Evolutionary conservation across 2,888 invertebrate genomes (phyloP), one percentile per base, ranked within the genome.

Genomic region (Acleris laterana): DNA sequence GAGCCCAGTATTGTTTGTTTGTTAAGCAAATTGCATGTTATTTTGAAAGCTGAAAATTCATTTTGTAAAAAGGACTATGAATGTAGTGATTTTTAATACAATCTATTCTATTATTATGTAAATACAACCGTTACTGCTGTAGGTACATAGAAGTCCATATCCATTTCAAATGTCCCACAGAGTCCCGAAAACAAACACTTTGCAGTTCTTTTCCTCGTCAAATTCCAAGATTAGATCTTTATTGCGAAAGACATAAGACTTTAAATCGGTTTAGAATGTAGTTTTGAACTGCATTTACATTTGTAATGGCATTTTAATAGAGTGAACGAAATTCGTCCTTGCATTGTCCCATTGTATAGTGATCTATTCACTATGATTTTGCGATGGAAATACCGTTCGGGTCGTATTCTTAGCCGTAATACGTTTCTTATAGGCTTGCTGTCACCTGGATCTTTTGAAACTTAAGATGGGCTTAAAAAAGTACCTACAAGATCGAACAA

Each of bases 241-340:
- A 55, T 5, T 7, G 16, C 1, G 3, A 44, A 13, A 17, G 38
- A 16, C 9, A 51, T 65, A 65, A 61, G 66, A 38, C 25, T 19
- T 46, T 3, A 16, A 51, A 13, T 28, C 32, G 20, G 38, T 59
- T 56, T 58, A 28, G 67, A 62, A 68, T 65, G 63, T 65, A 55
- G 4, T 19, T 59, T 49, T 52, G 20, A 57, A 53, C 46, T 19
- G 57, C 59, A 71, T 56, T 75, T 73, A 71, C 72, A 71, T 64
- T 68, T 69, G 79, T 88, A 89, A 90, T 88, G 85, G 87, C 81
- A 74, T 84, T 90, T 90, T 90, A 90, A 90, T 90, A 83, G 81
- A 84, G 84, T 82, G 87, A 84, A 85, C 84, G 82, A 87, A 88
- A 88, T 82, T 83, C 88, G 89, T 88, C 91, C 91, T 90, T 91